Evolutionary conservation across 2,113 vertebrate species (phyloP), one percentile per base, ranked within the genome.

Genomic region (Pachypanchax playfairii): DNA sequence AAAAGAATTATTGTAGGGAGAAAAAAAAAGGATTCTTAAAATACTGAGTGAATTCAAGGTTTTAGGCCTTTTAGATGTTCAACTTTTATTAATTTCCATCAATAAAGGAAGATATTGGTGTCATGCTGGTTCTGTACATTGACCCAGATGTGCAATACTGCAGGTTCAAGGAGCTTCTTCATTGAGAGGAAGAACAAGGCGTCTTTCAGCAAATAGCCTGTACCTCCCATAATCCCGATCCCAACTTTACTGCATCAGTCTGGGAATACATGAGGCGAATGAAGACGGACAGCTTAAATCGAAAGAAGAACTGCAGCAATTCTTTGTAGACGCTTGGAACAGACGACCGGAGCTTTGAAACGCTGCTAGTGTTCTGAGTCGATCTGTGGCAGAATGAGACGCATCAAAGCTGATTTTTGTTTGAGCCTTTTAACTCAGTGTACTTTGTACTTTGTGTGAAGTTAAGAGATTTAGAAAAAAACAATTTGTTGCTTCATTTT

Each of bases 251-350:
- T 1, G 25, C 51, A 29, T 31, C 14, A 52, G 48, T 46, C 20
- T 51, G 20, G 47, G 47, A 20, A 21, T 31, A 33, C 20, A 28
- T 9, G 21, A 35, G 29, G 6, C 35, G 21, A 52, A 6, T 22
- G 28, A 44, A 44, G 24, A 22, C 39, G 13, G 22, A 21, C 31
- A 36, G 38, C 17, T 4, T 18, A 0, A 63, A 42, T 49, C 13
- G 5, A 51, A 20, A 39, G 18, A 28, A 65, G 31, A 58, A n/a
- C 38, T 18, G 24, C 24, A 24, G 43, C 15, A 33, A 31, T 12
- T 56, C 53, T 22, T 55, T 24, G 50, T 55, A 13, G 22, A 35
- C 20, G 50, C 50, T 43, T 29, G 18, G 35, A 54, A 41, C 22
- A 48, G 5, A 20, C 15, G 26, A 46, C 29, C n/a, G n/a, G n/a